These are phyloP conservation scores for Ictalurus furcatus DNA, from an alignment of 2,113 vertebrate species.

Conservation along the genomic window DNA sequence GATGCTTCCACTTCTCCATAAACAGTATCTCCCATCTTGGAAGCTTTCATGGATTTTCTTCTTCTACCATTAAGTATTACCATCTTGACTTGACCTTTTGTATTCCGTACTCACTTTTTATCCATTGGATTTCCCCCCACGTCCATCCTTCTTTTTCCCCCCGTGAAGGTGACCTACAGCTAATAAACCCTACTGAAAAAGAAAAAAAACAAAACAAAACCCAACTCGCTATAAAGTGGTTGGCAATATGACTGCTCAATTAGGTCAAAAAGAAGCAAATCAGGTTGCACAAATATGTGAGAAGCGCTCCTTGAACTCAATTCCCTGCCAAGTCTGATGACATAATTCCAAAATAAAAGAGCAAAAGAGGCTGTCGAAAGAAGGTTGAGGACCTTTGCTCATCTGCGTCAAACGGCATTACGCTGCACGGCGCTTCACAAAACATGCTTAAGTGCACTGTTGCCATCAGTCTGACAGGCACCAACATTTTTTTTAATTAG, in stretches of 20 bases:
- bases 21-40: constrained; percentile 51
- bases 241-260: background rate
- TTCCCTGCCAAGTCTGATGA: background rate
- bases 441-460: constrained; percentile 40
- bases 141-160: constrained; percentile 42
- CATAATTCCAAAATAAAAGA: background rate
- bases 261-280: constrained; percentile 22
- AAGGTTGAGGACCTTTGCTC: constrained; percentile 43
- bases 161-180: constrained; percentile 73
- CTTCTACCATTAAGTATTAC: constrained; percentile 71
- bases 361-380: constrained; percentile 22
- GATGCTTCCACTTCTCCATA: constrained; percentile 52
- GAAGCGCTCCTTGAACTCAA: background rate
- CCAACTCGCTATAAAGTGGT: background rate
- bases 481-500: constrained; percentile 33
- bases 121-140: constrained; percentile 60
- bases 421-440: constrained; percentile 44
- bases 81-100: constrained; percentile 68
- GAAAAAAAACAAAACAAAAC: background rate
- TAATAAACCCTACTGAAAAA: constrained; percentile 53
- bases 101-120: constrained; percentile 69
- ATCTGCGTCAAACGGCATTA: constrained; percentile 45
- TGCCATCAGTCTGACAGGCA: constrained; percentile 27
- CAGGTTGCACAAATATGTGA: constrained; percentile 25
- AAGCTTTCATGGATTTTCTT: constrained; percentile 76